These are phyloP conservation scores for Pipistrellus pipistrellus DNA, from an alignment of 2,797 vertebrate species.

Conservation along the genomic window DNA sequence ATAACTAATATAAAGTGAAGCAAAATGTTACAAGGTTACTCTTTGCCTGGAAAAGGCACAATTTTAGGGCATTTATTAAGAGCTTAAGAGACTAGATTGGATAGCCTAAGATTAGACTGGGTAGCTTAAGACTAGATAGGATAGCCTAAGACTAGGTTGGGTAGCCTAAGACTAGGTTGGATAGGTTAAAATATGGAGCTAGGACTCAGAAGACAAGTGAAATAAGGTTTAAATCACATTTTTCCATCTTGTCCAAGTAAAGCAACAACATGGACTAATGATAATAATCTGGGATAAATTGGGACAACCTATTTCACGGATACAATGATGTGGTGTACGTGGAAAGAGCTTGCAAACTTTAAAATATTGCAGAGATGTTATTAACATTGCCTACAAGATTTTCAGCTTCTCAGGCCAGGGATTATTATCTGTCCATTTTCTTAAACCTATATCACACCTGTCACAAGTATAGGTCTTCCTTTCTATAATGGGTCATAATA, in stretches of 20 bases:
- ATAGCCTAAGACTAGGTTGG: too few species aligned
- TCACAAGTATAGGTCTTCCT: not conserved
- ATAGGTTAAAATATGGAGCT: not conserved
- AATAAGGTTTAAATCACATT: not conserved
- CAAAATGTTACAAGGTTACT: not conserved
- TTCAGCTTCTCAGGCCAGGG: not conserved
- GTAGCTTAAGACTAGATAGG: not conserved
- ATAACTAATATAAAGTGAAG: not conserved
- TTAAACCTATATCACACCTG: not conserved
- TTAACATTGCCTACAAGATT: not conserved
- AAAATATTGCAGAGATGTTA: not conserved
- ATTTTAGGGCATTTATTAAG: not conserved
- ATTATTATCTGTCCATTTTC: not conserved
- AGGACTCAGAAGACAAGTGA: not conserved
- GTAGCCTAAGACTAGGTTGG: too few species aligned
- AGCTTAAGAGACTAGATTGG: not conserved
- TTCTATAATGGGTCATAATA: constrained; percentile 10
- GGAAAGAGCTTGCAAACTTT: not conserved
- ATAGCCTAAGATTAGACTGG: not conserved
- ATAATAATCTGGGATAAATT: not conserved
- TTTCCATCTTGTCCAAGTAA: not conserved
- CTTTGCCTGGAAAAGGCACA: not conserved
- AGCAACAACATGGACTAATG: not conserved
- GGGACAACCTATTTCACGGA: not conserved
- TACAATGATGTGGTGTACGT: not conserved